Evolutionary conservation across 2,888 invertebrate species (phyloP), one percentile per base, ranked within the genome.

Genomic region (Eumacrocentrus americanus): DNA sequence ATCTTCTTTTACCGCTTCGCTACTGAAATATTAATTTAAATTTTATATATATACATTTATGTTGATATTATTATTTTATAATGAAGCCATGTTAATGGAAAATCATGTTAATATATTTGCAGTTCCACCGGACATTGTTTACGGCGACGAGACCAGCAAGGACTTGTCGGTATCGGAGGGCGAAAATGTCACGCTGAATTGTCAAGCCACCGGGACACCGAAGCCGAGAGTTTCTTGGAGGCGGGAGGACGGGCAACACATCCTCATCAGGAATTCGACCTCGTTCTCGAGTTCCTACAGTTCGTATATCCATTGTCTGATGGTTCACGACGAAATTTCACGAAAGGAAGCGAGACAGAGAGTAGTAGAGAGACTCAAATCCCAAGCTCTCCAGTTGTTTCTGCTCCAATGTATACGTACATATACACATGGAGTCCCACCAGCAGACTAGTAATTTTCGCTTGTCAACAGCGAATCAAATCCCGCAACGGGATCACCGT

Each of bases 101-200:
- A n/a, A n/a, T n/a, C n/a, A n/a, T n/a, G n/a, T n/a, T n/a, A n/a
- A n/a, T 29, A 6, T 54, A 46, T 42, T 68, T 67, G 50, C 81
- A 87, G 87, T 87, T 58, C 86, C 87, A 18, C 87, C 87, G 63
- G 86, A 87, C 77, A 87, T 87, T 70, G 70, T 75, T 67, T 82
- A 84, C 72, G 86, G 86, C 68, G 81, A 82, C 55, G 84, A 84
- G 63, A 87, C 87, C 53, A 87, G 86, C 72, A 83, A 85, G 51
- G 87, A 88, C 77, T 78, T 86, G 63, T 84, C 85, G 47, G 85
- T 85, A 22, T 80, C 83, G 56, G 87, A 87, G 72, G 86, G 86
- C 46, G 86, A 86, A 68, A 87, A 87, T 75, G 86, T 85, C 46
- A 87, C 86, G 47, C 77, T 88, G 57, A 81, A 82, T 60, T 87